Conservation (phyloP, 2,113 vertebrate genomes). For the Tachuris rubrigastra region DNA sequence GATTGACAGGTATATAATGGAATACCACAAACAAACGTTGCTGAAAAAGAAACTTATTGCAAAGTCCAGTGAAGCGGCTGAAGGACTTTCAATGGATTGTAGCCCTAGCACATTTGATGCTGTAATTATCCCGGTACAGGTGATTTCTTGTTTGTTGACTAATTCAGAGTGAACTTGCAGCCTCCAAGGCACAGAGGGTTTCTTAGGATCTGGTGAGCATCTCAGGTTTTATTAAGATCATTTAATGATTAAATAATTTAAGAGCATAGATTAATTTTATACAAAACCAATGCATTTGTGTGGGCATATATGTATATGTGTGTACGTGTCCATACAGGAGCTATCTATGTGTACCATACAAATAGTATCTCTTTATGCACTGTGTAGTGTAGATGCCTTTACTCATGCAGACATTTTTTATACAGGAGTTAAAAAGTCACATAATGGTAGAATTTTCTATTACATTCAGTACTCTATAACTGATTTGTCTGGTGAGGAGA, state of each 20-base stretch:
- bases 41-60: neutral
- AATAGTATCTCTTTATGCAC: neutral
- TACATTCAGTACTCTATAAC: neutral
- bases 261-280: neutral
- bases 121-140: neutral
- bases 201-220: neutral
- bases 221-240: neutral
- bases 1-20: constrained; percentile 28
- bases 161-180: neutral
- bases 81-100: neutral
- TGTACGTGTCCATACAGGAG: neutral
- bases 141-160: neutral
- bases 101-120: neutral
- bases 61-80: neutral
- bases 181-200: neutral
- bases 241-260: neutral
- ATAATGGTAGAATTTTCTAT: neutral
- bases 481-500: neutral
- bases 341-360: neutral
- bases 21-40: constrained; percentile 13
- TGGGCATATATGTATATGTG: rapidly evolving
- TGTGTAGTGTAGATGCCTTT: neutral
- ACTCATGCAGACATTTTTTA: neutral
- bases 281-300: neutral
- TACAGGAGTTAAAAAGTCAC: neutral